phyloP scores from a whole-genome alignment of 2,888 invertebrate species.

The Hydropsyche betteni region DNA sequence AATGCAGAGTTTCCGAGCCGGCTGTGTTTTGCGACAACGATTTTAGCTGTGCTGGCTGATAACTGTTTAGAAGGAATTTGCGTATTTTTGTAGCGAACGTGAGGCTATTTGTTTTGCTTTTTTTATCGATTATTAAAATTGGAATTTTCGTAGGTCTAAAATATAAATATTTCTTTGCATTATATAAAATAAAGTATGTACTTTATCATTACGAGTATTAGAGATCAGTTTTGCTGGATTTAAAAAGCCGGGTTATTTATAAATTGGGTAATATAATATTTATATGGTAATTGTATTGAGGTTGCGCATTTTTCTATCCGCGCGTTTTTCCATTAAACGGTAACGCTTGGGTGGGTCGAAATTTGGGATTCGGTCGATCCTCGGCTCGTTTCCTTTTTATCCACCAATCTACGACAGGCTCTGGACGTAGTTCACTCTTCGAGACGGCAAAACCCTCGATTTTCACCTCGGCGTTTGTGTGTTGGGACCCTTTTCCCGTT shows the following conservation, averaged over 20 bases:
- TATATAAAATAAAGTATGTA: too few species aligned
- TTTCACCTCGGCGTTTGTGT: conserved; percentile 31
- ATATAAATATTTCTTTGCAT: too few species aligned
- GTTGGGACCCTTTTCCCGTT: conserved; percentile 27
- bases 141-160: too few species aligned
- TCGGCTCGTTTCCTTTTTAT: conserved; percentile 37
- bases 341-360: conserved; percentile 17
- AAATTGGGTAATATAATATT: too few species aligned
- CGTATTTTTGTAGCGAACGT: conserved; percentile 2
- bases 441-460: conserved; percentile 26
- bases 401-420: conserved; percentile 27
- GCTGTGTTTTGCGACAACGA: neutral
- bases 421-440: conserved; percentile 21
- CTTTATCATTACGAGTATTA: too few species aligned
- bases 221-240: too few species aligned
- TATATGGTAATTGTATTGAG: too few species aligned
- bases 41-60: neutral
- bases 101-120: neutral
- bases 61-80: neutral
- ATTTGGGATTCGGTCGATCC: conserved; percentile 32
- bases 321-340: neutral
- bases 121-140: too few species aligned
- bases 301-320: too few species aligned
- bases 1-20: conserved; percentile 5
- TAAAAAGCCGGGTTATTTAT: too few species aligned